Base-by-base conservation (phyloP, 2,888 invertebrate species). In the Phengaris alcon region DNA sequence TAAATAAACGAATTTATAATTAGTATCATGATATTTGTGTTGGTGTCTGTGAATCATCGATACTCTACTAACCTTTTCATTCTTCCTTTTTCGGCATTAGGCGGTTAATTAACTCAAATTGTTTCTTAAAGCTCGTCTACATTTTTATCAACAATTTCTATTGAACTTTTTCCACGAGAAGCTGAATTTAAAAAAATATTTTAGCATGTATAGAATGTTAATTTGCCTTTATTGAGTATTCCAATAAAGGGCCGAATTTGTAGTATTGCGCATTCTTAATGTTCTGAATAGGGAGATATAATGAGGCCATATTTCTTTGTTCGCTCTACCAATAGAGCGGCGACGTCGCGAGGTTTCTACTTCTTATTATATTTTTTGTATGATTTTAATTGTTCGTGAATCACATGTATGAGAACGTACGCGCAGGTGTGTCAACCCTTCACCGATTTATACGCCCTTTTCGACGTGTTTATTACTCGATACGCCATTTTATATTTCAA, bases 351-450 rank as follows among this genome's bases (percentile, higher is more conserved):
- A 88, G 87, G 86, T 87, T 88, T 89, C 89, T 88, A 85, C 84
- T 85, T 91, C 85, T 91, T 90, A 90, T 91, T 91, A 91, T 92
- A 90, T 90, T 90, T 90, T 90, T 91, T 90, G 88, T 87, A 84
- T 88, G 89, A 88, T 89, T 89, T 90, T 88, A 91, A 93, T 93
- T 91, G 90, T 92, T 88, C 90, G 88, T 93, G 92, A 93, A 92
- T 93, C 90, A 90, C 86, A 80, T 86, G 88, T 86, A 85, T 86
- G 84, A 85, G 87, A 87, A 85, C 84, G 86, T 85, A 87, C 85
- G 82, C 81, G 91, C 92, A 92, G 93, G 91, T 92, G 93, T 86
- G 85, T 64, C 87, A 90, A 90, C 90, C 91, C 90, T 90, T 91
- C 84, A 81, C 78, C 68, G 54, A 77, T 72, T 59, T 75, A 72